Evolutionary conservation across 2,113 vertebrate genomes (phyloP).

Genomic region (Pseudorasbora parva): DNA sequence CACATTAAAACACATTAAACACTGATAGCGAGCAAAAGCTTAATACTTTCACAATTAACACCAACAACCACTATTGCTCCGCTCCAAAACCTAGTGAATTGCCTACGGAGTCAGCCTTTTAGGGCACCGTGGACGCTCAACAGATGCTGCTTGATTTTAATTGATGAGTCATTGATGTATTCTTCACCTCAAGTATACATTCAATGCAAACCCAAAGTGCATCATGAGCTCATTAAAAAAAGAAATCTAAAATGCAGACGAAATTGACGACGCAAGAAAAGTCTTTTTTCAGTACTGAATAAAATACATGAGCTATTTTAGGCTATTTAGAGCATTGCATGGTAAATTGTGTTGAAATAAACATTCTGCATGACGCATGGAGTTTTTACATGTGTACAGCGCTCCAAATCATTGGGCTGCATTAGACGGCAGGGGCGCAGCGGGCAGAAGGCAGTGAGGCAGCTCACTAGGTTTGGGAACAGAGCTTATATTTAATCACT

Average conservation of each 20-base stretch:
- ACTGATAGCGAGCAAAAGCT: not conserved
- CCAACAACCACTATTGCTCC: not conserved
- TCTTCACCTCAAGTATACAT: not conserved
- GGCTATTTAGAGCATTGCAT: not conserved
- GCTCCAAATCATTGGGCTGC: not conserved
- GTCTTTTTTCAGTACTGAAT: not conserved
- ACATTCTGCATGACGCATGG: not conserved
- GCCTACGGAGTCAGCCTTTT: not conserved
- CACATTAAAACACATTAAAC: conserved; percentile 22
- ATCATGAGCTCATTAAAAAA: too few relatives aligned
- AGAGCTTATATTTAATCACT: conserved; percentile 24
- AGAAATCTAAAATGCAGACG: too few relatives aligned
- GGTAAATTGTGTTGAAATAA: not conserved
- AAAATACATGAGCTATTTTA: not conserved
- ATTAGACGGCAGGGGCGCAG: not conserved
- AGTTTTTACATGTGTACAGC: not conserved
- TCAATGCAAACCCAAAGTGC: not conserved
- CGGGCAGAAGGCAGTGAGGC: not conserved
- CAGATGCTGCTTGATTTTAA: not conserved
- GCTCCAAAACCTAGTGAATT: not conserved
- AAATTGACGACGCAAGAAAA: not conserved
- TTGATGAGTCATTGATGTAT: not conserved
- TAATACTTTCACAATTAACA: conserved; percentile 9
- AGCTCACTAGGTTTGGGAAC: conserved; percentile 6
- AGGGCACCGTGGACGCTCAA: not conserved